These are phyloP conservation scores for Leiothrix lutea DNA, from an alignment of 2,113 vertebrate genomes.

Conservation along the genomic window DNA sequence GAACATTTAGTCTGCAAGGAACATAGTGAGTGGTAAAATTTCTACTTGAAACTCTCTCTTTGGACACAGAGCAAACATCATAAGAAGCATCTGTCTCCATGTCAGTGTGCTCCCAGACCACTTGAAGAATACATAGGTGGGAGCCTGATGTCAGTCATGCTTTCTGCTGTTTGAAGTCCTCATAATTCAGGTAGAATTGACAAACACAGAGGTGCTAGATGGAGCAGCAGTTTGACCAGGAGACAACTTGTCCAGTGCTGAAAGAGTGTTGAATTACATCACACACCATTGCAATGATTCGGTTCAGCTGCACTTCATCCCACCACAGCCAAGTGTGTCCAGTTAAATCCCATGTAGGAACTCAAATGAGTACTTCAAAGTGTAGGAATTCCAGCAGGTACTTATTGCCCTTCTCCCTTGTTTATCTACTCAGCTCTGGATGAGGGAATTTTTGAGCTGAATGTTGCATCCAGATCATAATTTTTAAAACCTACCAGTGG, in stretches of 20 bases:
- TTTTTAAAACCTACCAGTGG: neutral
- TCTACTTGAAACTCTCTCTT: neutral
- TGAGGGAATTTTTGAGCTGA: neutral
- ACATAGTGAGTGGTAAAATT: neutral
- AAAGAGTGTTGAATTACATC: neutral
- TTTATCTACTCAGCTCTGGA: neutral
- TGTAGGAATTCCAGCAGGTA: neutral
- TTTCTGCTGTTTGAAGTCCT: neutral
- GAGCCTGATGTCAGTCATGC: neutral
- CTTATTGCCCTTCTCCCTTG: neutral
- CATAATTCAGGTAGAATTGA: neutral
- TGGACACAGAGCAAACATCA: neutral
- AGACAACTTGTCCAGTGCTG: neutral
- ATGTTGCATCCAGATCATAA: rapidly evolving
- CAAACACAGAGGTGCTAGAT: neutral
- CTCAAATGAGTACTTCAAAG: neutral
- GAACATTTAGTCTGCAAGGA: neutral
- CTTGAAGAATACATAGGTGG: neutral
- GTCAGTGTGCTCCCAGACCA: neutral
- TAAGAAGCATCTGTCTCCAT: neutral
- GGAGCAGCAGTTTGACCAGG: neutral
- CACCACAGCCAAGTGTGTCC: neutral
- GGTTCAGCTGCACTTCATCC: neutral
- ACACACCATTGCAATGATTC: neutral
- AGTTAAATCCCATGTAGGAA: neutral